Conservation (phyloP, 2,888 invertebrate species). For the Cordilura impudica region DNA sequence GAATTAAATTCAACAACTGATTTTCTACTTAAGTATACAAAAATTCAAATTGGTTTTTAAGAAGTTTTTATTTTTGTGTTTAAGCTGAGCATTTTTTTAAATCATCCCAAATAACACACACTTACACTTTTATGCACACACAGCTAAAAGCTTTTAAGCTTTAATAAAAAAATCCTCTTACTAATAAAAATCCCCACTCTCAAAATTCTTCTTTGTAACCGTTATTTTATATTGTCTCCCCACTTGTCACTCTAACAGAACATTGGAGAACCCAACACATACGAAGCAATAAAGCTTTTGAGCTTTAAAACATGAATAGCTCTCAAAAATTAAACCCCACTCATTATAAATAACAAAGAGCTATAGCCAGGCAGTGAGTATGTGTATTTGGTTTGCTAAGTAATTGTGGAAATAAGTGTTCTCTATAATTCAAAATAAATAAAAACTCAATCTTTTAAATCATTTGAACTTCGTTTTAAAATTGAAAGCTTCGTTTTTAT, state of each 20-base stretch:
- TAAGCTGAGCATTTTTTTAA: slow-evolving; percentile 39
- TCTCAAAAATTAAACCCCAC: not conserved
- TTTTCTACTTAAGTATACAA: slow-evolving; percentile 38
- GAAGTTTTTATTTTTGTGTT: slow-evolving; percentile 41
- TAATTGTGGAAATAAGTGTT: too few species aligned
- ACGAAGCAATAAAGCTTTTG: slow-evolving; percentile 3
- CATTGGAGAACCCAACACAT: not conserved
- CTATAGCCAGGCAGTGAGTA: not conserved
- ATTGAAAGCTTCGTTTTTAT: too few species aligned
- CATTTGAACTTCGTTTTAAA: too few species aligned
- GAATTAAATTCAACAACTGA: slow-evolving; percentile 55
- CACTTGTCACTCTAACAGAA: not conserved
- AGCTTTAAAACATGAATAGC: not conserved
- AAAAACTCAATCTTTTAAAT: too few species aligned
- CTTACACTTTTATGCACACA: not conserved
- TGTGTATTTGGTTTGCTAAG: too few species aligned
- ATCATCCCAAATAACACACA: slow-evolving; percentile 37
- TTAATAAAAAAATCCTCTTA: slow-evolving; percentile 17
- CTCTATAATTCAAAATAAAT: too few species aligned
- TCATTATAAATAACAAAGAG: too few species aligned
- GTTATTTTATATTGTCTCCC: slow-evolving; percentile 23
- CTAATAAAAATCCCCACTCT: slow-evolving; percentile 19
- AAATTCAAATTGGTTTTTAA: slow-evolving; percentile 41
- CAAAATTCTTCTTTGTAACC: slow-evolving; percentile 38
- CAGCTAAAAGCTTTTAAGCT: slow-evolving; percentile 31